These are phyloP conservation scores for Epiblema foenella DNA, from an alignment of 2,888 invertebrate species.

Conservation along the genomic window DNA sequence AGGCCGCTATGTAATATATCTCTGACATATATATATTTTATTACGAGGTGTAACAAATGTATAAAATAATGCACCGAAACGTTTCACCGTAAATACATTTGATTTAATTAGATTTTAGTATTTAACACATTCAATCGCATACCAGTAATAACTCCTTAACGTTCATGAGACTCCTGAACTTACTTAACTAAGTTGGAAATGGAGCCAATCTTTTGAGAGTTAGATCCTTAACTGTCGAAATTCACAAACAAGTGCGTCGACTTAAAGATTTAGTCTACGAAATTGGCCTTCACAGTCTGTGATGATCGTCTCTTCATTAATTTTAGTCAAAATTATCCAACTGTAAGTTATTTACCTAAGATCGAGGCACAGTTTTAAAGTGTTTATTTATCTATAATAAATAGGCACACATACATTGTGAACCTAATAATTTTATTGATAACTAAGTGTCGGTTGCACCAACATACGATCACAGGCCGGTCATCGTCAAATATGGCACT, in stretches of 20 bases:
- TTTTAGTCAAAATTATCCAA: background rate
- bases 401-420: too few relatives aligned
- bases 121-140: background rate
- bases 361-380: too few relatives aligned
- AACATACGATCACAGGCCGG: too few relatives aligned
- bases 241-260: background rate
- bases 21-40: too few relatives aligned
- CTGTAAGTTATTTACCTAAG: too few relatives aligned
- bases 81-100: background rate
- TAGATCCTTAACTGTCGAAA: background rate
- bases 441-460: too few relatives aligned
- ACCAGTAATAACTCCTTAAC: background rate
- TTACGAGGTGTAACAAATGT: too few relatives aligned
- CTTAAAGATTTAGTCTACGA: background rate
- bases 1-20: too few relatives aligned
- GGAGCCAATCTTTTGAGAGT: conserved; percentile 4
- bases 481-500: too few relatives aligned
- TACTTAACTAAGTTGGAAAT: background rate
- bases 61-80: too few relatives aligned
- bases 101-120: background rate
- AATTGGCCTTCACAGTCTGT: background rate
- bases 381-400: too few relatives aligned
- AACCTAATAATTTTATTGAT: too few relatives aligned
- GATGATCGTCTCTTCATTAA: background rate
- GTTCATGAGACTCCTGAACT: background rate